Percentiles rank a stretch among this genome's conserved stretches.
These are phyloP conservation scores for Drosophila sproati DNA, from an alignment of 1,140 invertebrate species.

Conservation along the genomic window DNA sequence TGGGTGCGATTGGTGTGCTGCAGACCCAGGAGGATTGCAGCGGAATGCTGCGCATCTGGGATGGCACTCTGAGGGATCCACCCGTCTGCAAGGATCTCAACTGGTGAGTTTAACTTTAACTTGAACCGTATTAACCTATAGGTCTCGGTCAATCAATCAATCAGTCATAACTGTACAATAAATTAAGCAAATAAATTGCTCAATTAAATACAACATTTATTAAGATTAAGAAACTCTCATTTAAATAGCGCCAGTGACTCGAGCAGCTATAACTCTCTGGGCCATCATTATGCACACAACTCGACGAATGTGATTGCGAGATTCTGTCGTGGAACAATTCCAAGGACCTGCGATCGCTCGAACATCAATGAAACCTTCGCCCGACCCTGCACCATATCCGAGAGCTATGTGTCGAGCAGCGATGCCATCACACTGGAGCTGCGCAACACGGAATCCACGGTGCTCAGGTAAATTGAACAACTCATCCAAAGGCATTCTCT, in stretches of 20 bases:
- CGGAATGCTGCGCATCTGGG: slow-evolving; percentile 93
- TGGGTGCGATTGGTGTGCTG: slow-evolving; percentile 85
- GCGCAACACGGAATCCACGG: slow-evolving; percentile 92
- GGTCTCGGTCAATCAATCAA: neutral
- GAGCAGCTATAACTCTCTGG: slow-evolving; percentile 51
- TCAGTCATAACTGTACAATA: no score
- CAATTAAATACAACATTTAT: no score
- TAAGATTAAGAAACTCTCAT: neutral
- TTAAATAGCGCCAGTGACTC: slow-evolving; percentile 45
- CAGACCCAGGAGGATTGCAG: slow-evolving; percentile 90
- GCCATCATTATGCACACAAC: slow-evolving; percentile 73
- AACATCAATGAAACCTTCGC: slow-evolving; percentile 84
- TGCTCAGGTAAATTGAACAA: slow-evolving; percentile 85
- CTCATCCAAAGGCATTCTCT: slow-evolving; percentile 84
- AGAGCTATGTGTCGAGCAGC: slow-evolving; percentile 93
- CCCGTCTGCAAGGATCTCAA: slow-evolving; percentile 92
- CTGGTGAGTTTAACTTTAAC: slow-evolving; percentile 86
- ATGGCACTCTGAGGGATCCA: slow-evolving; percentile 90
- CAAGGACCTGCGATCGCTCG: slow-evolving; percentile 91
- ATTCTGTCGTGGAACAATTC: slow-evolving; percentile 91
- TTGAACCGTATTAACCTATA: neutral
- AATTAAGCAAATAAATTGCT: no score
- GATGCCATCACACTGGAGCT: slow-evolving; percentile 92
- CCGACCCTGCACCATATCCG: slow-evolving; percentile 91
- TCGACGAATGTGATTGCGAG: slow-evolving; percentile 90